phyloP scores from a whole-genome alignment of 2,797 vertebrate species.

The Halcyon leucocephala region DNA sequence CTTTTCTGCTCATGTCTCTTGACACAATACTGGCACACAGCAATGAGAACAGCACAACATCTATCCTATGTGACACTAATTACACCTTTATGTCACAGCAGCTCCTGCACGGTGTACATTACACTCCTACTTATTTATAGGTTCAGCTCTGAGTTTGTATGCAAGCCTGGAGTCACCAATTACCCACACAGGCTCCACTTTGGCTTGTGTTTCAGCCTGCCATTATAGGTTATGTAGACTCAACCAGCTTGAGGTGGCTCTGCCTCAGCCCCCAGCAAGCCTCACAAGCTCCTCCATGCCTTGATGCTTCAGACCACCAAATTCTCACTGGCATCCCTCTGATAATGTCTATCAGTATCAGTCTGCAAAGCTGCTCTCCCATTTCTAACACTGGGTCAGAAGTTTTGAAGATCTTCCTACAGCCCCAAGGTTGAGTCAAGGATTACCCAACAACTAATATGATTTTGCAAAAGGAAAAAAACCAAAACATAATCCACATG shows the following conservation, averaged over 20 bases:
- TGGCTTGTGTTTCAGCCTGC: not conserved
- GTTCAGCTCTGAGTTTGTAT: not conserved
- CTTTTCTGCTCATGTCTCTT: not conserved
- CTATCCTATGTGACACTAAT: not conserved
- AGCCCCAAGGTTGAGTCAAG: not conserved
- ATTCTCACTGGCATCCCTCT: not conserved
- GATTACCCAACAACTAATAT: not conserved
- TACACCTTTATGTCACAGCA: not conserved
- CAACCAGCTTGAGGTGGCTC: not conserved
- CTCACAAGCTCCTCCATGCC: not conserved
- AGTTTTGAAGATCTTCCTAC: not conserved
- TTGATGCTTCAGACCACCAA: not conserved
- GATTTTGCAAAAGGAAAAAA: not conserved
- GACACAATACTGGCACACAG: not conserved
- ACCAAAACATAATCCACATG: not conserved
- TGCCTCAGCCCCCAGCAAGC: not conserved
- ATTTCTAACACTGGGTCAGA: not conserved
- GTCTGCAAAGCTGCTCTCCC: not conserved
- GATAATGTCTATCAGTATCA: fast-evolving
- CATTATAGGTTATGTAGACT: not conserved
- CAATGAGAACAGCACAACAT: not conserved
- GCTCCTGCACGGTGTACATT: not conserved
- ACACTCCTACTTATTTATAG: not conserved
- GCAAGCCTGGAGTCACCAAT: fast-evolving
- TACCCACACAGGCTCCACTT: not conserved